Evolutionary conservation across 64 coral and sea anemone genomes (phyloP).

Genomic region (Montipora foliosa): DNA sequence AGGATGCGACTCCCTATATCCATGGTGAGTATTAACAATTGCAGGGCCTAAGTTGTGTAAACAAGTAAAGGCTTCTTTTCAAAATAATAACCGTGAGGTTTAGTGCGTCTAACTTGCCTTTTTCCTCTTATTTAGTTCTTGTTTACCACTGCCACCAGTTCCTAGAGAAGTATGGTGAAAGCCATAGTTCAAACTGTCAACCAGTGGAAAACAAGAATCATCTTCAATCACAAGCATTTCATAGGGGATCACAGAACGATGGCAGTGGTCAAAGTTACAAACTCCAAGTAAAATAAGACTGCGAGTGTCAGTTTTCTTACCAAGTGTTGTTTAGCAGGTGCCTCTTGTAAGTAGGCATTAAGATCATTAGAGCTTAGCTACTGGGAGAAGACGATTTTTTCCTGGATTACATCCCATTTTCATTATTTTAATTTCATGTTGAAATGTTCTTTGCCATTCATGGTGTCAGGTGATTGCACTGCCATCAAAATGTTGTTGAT

Average conservation of each 20-base stretch:
- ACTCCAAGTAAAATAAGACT: background rate
- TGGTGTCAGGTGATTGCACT: background rate
- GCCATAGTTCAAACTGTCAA: slow-evolving; percentile 44
- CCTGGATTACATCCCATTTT: too few relatives aligned
- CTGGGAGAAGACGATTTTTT: too few relatives aligned
- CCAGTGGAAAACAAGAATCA: slow-evolving; percentile 56
- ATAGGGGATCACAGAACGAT: slow-evolving; percentile 44
- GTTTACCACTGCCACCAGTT: slow-evolving; percentile 57
- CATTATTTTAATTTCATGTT: too few relatives aligned
- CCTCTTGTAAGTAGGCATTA: too few relatives aligned
- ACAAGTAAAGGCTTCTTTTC: background rate
- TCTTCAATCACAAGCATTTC: slow-evolving; percentile 35
- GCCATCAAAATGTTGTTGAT: too few relatives aligned
- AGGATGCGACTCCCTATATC: slow-evolving; percentile 53
- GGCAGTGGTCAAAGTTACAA: slow-evolving; percentile 36
- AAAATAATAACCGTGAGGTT: too few relatives aligned
- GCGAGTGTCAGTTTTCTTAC: too few relatives aligned
- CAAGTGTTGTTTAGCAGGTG: too few relatives aligned
- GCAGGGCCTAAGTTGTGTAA: background rate
- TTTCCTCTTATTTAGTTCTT: slow-evolving; percentile 15
- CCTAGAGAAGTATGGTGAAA: slow-evolving; percentile 40
- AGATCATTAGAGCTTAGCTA: too few relatives aligned
- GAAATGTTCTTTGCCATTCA: background rate
- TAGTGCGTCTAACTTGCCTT: background rate
- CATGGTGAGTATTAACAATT: slow-evolving; percentile 27